Base-by-base conservation (phyloP, 2,113 vertebrate genomes). In the Meleagris gallopavo region DNA sequence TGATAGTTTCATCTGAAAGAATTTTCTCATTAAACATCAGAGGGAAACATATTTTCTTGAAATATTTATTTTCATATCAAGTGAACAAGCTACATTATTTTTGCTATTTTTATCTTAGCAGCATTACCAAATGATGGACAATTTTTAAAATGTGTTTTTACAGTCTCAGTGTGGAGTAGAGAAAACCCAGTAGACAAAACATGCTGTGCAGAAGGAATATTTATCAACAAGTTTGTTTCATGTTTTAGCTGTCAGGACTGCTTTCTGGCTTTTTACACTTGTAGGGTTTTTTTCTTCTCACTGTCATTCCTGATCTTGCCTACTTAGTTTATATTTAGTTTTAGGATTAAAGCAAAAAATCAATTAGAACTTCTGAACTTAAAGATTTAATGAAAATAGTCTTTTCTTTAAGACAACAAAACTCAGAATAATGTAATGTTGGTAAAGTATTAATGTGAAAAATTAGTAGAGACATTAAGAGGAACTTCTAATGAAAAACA, bases 211-310 rank as follows among this genome's bases (percentile, higher is more conserved):
- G 76, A 55, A 62, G 67, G 38, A 67, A 11, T 82, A 65, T 86
- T 90, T 96, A 75, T 88, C 80, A 78, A 83, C 20, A 77, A 82
- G 32, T 86, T 87, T 75, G 15, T 79, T 94, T 95, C 70, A 79
- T 62, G 52, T 75, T 93, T 90, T 81, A 74, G 22, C 52, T 86
- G 60, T 94, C 66, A 79, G 54, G 58, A 84, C 24, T 69, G 21
- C 66, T 92, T 95, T 90, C 70, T 88, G 36, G 36, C 29, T 88
- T 89, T 94, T 90, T 76, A 70, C 72, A 38, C 12, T 61, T 76
- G 10, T 18, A 30, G 1, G 6, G 48, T 54, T 54, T 25, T 52
- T 89, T 83, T 57, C 15, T 80, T 80, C 17, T 70, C 41, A 11
- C 60, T 55, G 32, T 71, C 29, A 72, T 83, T 52, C 57, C 66